Evolutionary conservation across 1,140 invertebrate species (phyloP), one percentile per base, ranked within the genome.

Genomic region (Asbolus verrucosus): DNA sequence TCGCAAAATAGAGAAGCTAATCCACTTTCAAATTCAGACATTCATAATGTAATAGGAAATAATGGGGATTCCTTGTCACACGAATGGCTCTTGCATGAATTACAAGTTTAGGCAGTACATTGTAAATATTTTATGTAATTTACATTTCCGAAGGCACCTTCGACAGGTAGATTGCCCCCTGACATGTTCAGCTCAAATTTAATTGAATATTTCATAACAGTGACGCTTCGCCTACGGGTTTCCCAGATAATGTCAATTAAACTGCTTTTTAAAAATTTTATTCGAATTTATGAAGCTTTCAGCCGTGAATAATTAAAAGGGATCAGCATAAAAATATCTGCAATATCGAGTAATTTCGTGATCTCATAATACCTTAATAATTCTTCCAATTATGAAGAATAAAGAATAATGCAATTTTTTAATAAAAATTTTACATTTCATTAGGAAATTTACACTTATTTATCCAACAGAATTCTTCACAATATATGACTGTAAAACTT

Each of bases 91-190:
- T 24, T 63, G 33, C 61, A 63, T 63, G 33, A 63, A 63, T 63
- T 63, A 62, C 59, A 54, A 54, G 19, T 50, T 21, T n/a, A 33
- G 19, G 31, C 36, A 63, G 33, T 39, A 39, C 14, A 9, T 63
- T 39, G 18, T 63, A 24, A 63, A 63, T 63, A 63, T 63, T 63
- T 63, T 33, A 63, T 38, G 14, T 39, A 18, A 63, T 63, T 63
- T 63, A 63, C 61, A 38, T 63, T 63, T 62, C 15, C 19, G 11
- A 38, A 39, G 18, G 16, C 36, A 62, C 27, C 31, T 62, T 62
- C 59, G 46, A 54, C 19, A 54, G 33, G 33, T 36, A 11, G 33
- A 36, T 36, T 36, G 33, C n/a, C 33, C 33, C 11, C 6, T 11
- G 33, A 36, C 33, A 36, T 36, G 33, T 36, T 36, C 33, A 11